These are phyloP conservation scores for Tetragonisca angustula DNA, from an alignment of 2,888 invertebrate genomes.

Conservation along the genomic window DNA sequence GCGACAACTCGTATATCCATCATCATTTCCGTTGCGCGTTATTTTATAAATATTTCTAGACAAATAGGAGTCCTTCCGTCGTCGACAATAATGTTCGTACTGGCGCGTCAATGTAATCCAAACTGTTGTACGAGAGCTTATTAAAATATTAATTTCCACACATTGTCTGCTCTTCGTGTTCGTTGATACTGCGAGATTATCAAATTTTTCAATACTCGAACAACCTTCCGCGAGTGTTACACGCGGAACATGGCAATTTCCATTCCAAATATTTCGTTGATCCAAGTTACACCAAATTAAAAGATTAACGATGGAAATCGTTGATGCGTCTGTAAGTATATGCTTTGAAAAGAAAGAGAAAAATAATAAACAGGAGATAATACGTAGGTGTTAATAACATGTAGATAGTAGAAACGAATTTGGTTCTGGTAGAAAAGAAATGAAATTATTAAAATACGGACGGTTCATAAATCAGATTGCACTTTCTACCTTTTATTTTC, in stretches of 20 bases:
- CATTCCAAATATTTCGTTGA: not conserved
- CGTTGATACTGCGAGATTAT: not conserved
- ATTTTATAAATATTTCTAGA: constrained; percentile 5
- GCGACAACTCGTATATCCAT: not conserved
- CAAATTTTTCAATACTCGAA: not conserved
- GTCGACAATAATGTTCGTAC: not conserved
- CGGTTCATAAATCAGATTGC: too few species aligned
- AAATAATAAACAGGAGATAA: too few species aligned
- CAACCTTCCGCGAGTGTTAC: not conserved
- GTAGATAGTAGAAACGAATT: too few species aligned
- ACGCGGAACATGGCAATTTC: not conserved
- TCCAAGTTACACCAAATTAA: not conserved
- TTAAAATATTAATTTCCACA: not conserved
- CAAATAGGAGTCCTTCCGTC: not conserved
- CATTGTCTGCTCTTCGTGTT: not conserved
- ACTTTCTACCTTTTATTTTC: too few species aligned
- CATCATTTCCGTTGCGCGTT: not conserved
- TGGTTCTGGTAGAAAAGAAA: too few species aligned
- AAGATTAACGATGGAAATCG: not conserved
- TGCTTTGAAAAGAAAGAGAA: too few species aligned
- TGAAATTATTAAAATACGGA: too few species aligned
- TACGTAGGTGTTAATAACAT: too few species aligned
- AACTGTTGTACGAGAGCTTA: not conserved
- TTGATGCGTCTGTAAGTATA: too few species aligned
- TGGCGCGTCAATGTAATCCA: not conserved